Base-by-base conservation (phyloP, 2,113 vertebrate species). In the Progne subis region DNA sequence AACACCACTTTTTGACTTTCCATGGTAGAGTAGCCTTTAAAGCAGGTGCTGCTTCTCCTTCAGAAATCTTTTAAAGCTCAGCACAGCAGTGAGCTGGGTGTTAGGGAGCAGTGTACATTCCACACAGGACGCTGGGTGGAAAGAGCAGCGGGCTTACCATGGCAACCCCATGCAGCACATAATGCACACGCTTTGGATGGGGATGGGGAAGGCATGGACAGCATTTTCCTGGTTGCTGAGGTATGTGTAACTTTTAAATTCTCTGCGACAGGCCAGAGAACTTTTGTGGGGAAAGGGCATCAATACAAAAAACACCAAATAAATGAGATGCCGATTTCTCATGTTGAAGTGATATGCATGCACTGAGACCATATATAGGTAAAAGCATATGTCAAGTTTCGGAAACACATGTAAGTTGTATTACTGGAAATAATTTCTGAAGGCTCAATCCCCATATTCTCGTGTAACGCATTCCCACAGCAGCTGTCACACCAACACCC, bases 401-500 rank as follows among this genome's bases (percentile, higher is more conserved):
- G 19, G 82, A 95, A 86, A 69, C 0, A 10, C 71, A 80, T 88
- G 53, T 7, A 95, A 93, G 68, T 60, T 94, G 52, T 72, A 86
- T 81, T 90, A 82, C 82, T 93, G 90, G 75, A 94, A 96, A 91
- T 90, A 82, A 90, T 93, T 93, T 90, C 90, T 94, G 88, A 90
- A 93, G 75, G 79, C 79, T 96, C 25, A 3, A 44, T 90, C 85
- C 55, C 59, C 60, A 32, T 92, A 44, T 90, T 59, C 79, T 77
- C 81, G 76, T 69, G 82, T 88, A 95, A 89, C 11, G 4, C 60
- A 11, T 96, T 96, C 84, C 86, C 87, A 84, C 77, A 96, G 93
- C 95, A 95, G 87, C 90, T 95, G 96, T 94, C 93, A 94, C 85
- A 91, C 78, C 92, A 90, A 93, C 87, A 95, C 76, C 56, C 92